Conservation (phyloP, 2,888 invertebrate species). For the Invenusta paracnida region DNA sequence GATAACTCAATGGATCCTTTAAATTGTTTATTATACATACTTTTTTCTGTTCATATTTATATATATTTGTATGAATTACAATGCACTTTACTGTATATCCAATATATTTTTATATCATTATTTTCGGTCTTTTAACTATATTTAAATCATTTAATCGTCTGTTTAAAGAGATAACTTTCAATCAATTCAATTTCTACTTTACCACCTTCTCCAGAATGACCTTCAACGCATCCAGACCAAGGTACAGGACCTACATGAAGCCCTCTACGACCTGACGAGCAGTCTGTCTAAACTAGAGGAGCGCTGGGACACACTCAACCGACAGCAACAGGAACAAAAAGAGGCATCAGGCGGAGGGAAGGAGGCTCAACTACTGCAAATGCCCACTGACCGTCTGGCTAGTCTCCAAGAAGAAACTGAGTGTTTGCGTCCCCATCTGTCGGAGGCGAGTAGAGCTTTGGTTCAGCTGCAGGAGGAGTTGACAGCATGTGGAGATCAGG, state of each 20-base stretch:
- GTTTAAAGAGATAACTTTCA: too few species aligned
- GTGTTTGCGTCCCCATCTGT: not conserved
- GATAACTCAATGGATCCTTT: too few species aligned
- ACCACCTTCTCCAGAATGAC: not conserved
- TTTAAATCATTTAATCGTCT: too few species aligned
- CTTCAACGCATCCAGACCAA: constrained; percentile 1
- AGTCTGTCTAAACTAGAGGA: not conserved
- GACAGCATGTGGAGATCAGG: not conserved
- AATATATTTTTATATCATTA: too few species aligned
- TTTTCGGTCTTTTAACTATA: too few species aligned
- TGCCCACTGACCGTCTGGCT: not conserved
- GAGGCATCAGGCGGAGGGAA: not conserved
- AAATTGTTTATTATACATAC: too few species aligned
- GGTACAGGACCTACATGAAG: not conserved
- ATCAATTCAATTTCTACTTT: too few species aligned
- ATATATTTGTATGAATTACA: too few species aligned
- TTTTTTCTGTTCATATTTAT: too few species aligned
- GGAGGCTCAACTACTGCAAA: not conserved
- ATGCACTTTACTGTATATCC: too few species aligned
- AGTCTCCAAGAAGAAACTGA: not conserved
- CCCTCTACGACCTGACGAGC: not conserved
- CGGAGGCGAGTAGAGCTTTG: not conserved
- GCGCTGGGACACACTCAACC: not conserved
- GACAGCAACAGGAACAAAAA: not conserved
- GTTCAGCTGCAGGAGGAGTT: not conserved